A percentile compares a stretch with the other conserved stretches of the same genome.
Conservation (phyloP, 2,113 vertebrate species). For the Syrrhaptes paradoxus region DNA sequence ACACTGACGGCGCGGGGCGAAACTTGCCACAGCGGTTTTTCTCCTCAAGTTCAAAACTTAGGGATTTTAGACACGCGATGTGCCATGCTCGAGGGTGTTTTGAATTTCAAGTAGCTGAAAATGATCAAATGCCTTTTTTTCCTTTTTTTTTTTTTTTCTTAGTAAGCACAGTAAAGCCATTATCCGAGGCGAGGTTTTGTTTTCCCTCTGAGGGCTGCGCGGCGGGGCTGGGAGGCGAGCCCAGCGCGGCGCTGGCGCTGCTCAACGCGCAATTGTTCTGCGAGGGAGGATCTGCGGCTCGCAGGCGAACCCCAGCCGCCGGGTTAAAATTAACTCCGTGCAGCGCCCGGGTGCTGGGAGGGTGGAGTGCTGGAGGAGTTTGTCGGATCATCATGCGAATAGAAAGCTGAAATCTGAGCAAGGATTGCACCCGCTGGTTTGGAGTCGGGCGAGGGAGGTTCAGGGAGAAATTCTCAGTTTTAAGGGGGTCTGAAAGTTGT, state of each 20-base stretch:
- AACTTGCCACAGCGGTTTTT: background rate
- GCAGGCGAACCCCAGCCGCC: background rate
- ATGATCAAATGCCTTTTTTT: background rate
- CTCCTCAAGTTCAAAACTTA: background rate
- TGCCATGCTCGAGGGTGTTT: background rate
- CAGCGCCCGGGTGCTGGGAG: background rate
- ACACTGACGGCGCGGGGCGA: accelerated
- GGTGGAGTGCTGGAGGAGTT: background rate
- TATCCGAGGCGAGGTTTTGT: background rate
- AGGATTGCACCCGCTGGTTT: background rate
- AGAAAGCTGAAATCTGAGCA: background rate
- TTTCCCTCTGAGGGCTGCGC: background rate
- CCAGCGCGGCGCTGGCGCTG: background rate
- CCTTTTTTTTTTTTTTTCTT: accelerated
- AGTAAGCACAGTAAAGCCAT: background rate
- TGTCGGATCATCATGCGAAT: background rate
- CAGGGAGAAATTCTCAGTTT: background rate
- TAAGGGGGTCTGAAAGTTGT: background rate
- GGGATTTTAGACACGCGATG: accelerated
- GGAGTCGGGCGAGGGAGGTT: background rate
- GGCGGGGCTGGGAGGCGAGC: background rate
- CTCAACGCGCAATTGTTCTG: background rate
- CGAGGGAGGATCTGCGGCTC: background rate
- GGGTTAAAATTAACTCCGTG: background rate
- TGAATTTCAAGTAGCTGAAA: background rate